Base-by-base conservation (phyloP, 2,113 vertebrate genomes). In the Dipodomys spectabilis region DNA sequence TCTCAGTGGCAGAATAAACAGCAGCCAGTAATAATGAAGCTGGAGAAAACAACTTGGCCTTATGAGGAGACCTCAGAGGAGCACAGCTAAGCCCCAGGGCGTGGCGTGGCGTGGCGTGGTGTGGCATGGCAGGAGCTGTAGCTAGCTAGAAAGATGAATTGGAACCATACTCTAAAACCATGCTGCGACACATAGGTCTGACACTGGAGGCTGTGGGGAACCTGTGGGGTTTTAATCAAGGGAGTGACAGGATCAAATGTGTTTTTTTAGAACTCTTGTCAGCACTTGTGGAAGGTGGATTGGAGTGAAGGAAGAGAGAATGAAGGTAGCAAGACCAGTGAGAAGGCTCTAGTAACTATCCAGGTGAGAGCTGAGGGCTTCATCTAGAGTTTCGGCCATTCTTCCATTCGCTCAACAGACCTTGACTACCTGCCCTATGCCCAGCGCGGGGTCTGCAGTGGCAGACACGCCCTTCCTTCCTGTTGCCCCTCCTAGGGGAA, bases 211-310 rank as follows among this genome's bases (percentile, higher is more conserved):
- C 82, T 64, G 23, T 72, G 73, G 83, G 93, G 69, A 23, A 12
- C 27, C 45, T 84, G 9, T 39, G 72, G 75, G 69, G 64, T 86
- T 85, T 71, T 72, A 20, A 44, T 85, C 85, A 82, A 30, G 80
- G 57, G n/a, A 53, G 71, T 74, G 93, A 88, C 82, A 75, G 91
- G 79, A 71, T 95, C 84, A 89, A 1, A 57, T 82, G 53, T 86
- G 83, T 69, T 23, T 64, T 85, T 96, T 84, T 84, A 86, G 93
- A 86, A n/a, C 28, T 88, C 88, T 69, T 83, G 83, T 91, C 82
- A 87, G 94, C 90, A n/a, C 91, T 95, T 90, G 86, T 80, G 86
- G 94, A 93, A 80, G 80, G 86, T 69, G 62, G 79, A 49, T 45
- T 79, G 62, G 79, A 80, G 12, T 88, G 94, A 83, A 93, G 94